Base-by-base conservation (phyloP, 2,113 vertebrate genomes). In the Excalfactoria chinensis region DNA sequence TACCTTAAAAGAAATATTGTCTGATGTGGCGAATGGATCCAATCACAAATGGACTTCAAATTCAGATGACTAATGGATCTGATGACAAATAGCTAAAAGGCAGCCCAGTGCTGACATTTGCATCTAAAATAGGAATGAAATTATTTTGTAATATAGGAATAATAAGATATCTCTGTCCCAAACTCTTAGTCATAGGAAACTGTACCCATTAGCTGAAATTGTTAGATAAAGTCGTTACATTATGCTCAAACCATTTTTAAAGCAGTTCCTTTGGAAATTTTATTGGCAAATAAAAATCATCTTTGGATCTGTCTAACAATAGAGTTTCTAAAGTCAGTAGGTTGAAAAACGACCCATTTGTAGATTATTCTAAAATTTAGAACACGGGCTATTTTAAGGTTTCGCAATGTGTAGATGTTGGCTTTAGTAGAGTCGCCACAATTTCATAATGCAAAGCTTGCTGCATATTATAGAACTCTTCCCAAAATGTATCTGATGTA, bases 71-170 rank as follows among this genome's bases (percentile, higher is more conserved):
- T 70, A 85, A 89, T 92, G 78, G 64, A 48, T 80, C 83, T 86
- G 64, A 80, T 96, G 93, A 94, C 75, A 96, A 93, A 88, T 89
- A 92, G 60, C 91, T 67, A 63, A 90, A 78, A 94, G 34, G 43
- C 55, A 92, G 55, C 32, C 78, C 87, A 86, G 40, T 26, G 73
- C 2, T 7, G 81, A 53, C 71, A 71, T 94, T 79, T 67, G 37
- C 67, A 56, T 90, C 94, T 70, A 71, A 92, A 94, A 90, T 86
- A 95, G 78, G 46, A 74, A 71, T 85, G 32, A 77, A 92, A 94
- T 93, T 93, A 71, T 95, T 93, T 96, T 95, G 71, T 96, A 91
- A 95, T 95, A 89, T 40, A 79, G 83, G 51, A 89, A 95, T 92
- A 91, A 93, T 83, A 87, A 86, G 70, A 87, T 85, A 43, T 89